A percentile compares a stretch with the other conserved stretches of the same genome.
These are phyloP conservation scores for Erynnis tages DNA, from an alignment of 2,888 invertebrate genomes.

Conservation along the genomic window DNA sequence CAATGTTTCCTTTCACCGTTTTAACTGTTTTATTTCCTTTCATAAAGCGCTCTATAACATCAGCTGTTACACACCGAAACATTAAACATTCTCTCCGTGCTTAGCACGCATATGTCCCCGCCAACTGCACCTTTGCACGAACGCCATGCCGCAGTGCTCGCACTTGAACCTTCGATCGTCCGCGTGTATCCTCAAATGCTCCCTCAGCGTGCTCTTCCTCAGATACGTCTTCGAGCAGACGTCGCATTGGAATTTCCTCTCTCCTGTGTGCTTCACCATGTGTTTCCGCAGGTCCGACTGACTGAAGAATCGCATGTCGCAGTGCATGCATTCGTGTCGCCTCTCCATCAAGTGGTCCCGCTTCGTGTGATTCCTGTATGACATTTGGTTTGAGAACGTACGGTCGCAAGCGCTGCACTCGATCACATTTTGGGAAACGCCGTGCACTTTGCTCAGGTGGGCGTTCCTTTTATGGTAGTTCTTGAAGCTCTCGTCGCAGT, in stretches of 20 bases:
- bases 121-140: conserved; percentile 49
- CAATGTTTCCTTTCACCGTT: too few relatives aligned
- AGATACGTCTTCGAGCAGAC: conserved; percentile 40
- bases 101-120: conserved; percentile 43
- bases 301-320: conserved; percentile 40
- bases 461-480: conserved; percentile 30
- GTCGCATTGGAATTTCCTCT: conserved; percentile 39
- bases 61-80: neutral
- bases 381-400: conserved; percentile 35
- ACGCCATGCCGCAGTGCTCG: conserved; percentile 42
- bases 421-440: conserved; percentile 31
- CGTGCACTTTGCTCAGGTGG: conserved; percentile 41
- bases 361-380: conserved; percentile 39
- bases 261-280: conserved; percentile 53
- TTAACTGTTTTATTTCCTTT: too few relatives aligned
- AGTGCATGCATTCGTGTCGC: conserved; percentile 36
- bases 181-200: conserved; percentile 44
- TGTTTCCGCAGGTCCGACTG: conserved; percentile 48
- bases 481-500: conserved; percentile 35
- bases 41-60: too few relatives aligned
- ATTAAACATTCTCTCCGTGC: conserved; percentile 34
- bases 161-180: conserved; percentile 39
- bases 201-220: conserved; percentile 39
- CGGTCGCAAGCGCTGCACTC: conserved; percentile 45
- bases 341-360: conserved; percentile 41